Base-by-base conservation (phyloP, 23 tunicate genomes). In the Phallusia fumigata region DNA sequence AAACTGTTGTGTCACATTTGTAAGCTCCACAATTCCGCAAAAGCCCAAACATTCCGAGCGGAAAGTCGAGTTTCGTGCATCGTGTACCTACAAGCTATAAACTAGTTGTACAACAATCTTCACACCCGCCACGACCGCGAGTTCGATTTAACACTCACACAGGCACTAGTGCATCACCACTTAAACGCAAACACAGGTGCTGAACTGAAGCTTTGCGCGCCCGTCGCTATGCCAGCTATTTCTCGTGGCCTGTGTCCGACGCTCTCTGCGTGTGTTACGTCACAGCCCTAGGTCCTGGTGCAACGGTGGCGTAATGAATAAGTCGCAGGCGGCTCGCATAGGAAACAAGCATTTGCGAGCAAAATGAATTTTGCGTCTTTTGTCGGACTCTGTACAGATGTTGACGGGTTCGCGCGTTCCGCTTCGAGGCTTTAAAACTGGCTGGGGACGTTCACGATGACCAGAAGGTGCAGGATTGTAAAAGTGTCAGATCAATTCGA, bases 131-230 rank as follows among this genome's bases (percentile, higher is more conserved):
- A 5, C 5, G 10, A 40, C 47, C 47, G 47, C 47, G 47, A 40
- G 10, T 40, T 40, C 47, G 47, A 40, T 10, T 40, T 10, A 40
- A 40, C 47, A 40, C 47, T 40, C 10, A 40, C 47, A 40, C 2
- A 16, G 13, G 69, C 69, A 13, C 26, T 51, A 18, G 58, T 51
- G 15, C 18, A 15, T 13, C 58, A 51, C 58, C 58, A 51, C 58
- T 51, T 51, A 22, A 58, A 24, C 69, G 28, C 69, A 58, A 58
- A 58, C 69, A 58, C 69, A 58, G 69, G 69, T 58, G 69, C 69
- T 13, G 69, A 11, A 58, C n/a, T 40, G 16, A 8, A 24, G 69
- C 69, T 6, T 6, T 16, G 16, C 16, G 13, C 28, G 16, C 3
- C 47, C 69, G 69, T 24, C 69, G 69, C 28, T 21, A 58, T 58